These are phyloP conservation scores for Dicycla oo DNA, from an alignment of 2,888 invertebrate genomes.

Conservation along the genomic window DNA sequence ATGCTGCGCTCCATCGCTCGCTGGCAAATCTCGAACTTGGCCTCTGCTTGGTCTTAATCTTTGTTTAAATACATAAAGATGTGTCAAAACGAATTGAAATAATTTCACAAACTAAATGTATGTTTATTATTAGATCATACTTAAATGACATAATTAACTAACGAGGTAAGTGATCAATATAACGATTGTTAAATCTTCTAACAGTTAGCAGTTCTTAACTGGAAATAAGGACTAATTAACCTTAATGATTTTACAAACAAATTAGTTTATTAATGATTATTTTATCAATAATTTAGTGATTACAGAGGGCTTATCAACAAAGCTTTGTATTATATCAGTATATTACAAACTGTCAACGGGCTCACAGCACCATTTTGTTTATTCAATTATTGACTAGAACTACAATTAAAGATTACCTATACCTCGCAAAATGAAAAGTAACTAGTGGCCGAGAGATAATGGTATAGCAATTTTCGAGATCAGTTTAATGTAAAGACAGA, in stretches of 20 bases:
- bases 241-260: slow-evolving; percentile 27
- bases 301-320: slow-evolving; percentile 5
- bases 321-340: slow-evolving; percentile 21
- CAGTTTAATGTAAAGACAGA: background rate
- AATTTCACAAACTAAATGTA: too few species aligned
- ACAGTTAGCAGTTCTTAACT: background rate
- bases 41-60: too few species aligned
- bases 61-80: too few species aligned
- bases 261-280: slow-evolving; percentile 23
- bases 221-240: slow-evolving; percentile 19
- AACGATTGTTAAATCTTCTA: background rate
- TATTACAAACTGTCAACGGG: background rate
- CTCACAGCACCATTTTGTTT: background rate
- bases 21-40: too few species aligned
- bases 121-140: background rate
- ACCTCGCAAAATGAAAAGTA: background rate
- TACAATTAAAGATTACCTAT: too few species aligned
- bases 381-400: background rate
- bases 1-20: too few species aligned
- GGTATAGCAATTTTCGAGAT: slow-evolving; percentile 13
- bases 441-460: too few species aligned
- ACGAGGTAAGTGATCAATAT: background rate
- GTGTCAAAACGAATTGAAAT: too few species aligned
- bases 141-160: slow-evolving; percentile 7
- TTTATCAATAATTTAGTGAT: slow-evolving; percentile 25